phyloP scores from a whole-genome alignment of 2,888 invertebrate species.

The Rhogogaster chlorosoma region DNA sequence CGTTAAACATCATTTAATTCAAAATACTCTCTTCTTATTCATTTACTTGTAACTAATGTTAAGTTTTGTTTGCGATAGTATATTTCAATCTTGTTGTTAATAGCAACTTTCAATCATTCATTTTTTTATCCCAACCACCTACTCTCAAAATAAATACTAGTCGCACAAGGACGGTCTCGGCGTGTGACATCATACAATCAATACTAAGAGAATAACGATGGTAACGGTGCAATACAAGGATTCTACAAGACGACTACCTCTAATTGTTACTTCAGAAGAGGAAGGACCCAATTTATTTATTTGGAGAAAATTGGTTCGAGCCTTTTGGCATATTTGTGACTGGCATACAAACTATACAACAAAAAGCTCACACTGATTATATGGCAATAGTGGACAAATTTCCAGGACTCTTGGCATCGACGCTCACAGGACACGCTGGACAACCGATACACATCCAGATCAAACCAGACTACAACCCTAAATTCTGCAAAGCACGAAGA shows the following conservation, averaged over 20 bases:
- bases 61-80: no score
- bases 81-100: no score
- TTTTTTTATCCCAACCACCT: no score
- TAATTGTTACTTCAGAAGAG: constrained; percentile 43
- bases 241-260: constrained; percentile 30
- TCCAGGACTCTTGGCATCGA: neutral
- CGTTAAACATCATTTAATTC: no score
- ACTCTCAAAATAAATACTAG: no score
- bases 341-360: neutral
- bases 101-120: no score
- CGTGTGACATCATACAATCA: no score
- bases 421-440: constrained; percentile 21
- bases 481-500: constrained; percentile 42
- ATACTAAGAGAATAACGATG: constrained; percentile 8
- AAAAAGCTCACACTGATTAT: neutral
- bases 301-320: constrained; percentile 19
- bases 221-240: constrained; percentile 39
- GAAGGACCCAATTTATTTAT: neutral
- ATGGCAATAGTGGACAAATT: neutral
- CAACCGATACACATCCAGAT: constrained; percentile 31
- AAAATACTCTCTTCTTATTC: no score
- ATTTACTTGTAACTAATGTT: no score
- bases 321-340: constrained; percentile 1
- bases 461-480: constrained; percentile 11
- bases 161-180: no score